Evolutionary conservation across 2,113 vertebrate species (phyloP).

Genomic region (Gasterosteus aculeatus): DNA sequence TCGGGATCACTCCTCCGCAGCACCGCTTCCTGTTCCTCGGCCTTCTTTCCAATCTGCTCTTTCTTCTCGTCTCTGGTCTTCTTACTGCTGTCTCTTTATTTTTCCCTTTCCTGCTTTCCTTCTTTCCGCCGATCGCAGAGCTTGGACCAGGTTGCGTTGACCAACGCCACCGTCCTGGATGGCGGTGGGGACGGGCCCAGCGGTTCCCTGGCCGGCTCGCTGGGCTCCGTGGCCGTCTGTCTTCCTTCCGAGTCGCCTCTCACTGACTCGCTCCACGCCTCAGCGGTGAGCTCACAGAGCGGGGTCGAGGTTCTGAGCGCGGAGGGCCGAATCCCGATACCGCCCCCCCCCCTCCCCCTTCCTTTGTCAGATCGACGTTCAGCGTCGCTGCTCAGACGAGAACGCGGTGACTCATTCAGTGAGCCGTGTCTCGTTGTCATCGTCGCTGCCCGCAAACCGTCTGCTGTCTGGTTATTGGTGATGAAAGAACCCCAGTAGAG

Average conservation of each 20-base stretch:
- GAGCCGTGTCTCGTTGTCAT: slow-evolving; percentile 58
- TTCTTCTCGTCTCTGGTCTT: slow-evolving; percentile 56
- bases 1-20: slow-evolving; percentile 12
- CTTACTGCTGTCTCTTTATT: slow-evolving; percentile 61
- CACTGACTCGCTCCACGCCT: slow-evolving; percentile 91
- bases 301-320: background rate
- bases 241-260: slow-evolving; percentile 93
- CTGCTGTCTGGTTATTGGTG: slow-evolving; percentile 62
- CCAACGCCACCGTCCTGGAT: slow-evolving; percentile 84
- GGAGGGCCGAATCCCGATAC: slow-evolving; percentile 17
- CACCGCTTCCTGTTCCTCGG: slow-evolving; percentile 47
- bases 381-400: slow-evolving; percentile 40
- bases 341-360: too few relatives aligned
- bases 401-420: slow-evolving; percentile 56
- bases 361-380: slow-evolving; percentile 16
- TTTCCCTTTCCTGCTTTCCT: slow-evolving; percentile 76
- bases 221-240: slow-evolving; percentile 88
- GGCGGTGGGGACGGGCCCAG: slow-evolving; percentile 85
- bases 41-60: slow-evolving; percentile 59
- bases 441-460: slow-evolving; percentile 60
- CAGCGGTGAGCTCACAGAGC: slow-evolving; percentile 87
- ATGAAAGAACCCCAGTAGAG: slow-evolving; percentile 61
- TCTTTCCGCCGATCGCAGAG: slow-evolving; percentile 85
- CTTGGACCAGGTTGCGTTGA: slow-evolving; percentile 85
- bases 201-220: slow-evolving; percentile 88